These are phyloP conservation scores for Pseudochromis fuscus DNA, from an alignment of 2,797 vertebrate genomes.

Conservation along the genomic window DNA sequence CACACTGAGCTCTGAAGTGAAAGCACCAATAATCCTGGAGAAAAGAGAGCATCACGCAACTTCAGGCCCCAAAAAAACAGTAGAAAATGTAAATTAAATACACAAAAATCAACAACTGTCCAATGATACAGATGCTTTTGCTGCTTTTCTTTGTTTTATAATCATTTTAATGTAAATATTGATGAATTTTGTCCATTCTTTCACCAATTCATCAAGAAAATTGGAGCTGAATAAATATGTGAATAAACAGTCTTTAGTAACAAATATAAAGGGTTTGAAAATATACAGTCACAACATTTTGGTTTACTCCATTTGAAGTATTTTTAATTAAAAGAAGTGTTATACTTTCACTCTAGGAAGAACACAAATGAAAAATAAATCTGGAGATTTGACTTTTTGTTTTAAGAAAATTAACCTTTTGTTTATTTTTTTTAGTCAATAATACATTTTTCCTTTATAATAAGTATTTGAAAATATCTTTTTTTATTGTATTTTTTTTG, in stretches of 20 bases:
- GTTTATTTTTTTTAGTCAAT: conserved; percentile 52
- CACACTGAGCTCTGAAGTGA: conserved; percentile 1
- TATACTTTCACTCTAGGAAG: conserved; percentile 73
- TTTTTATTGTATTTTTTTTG: conserved; percentile 83
- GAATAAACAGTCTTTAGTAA: not conserved
- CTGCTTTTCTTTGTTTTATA: not conserved
- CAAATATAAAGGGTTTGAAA: conserved; percentile 20
- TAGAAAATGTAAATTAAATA: not conserved
- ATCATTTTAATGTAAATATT: not conserved
- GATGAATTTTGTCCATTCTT: not conserved
- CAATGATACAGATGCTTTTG: not conserved
- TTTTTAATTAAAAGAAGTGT: conserved; percentile 76
- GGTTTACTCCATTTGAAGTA: conserved; percentile 61
- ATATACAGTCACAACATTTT: conserved; percentile 64
- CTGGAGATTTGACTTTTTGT: conserved; percentile 67
- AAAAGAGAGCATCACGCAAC: conserved; percentile 9
- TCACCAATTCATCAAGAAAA: not conserved
- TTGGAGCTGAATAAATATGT: too few species aligned
- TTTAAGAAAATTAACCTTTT: conserved; percentile 80
- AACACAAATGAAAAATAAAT: conserved; percentile 77
- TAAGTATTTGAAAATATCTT: conserved; percentile 87
- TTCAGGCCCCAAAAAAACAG: not conserved
- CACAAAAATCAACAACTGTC: too few species aligned
- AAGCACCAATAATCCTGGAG: conserved; percentile 17
- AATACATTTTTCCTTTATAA: conserved; percentile 79